These are phyloP conservation scores for Pithys albifrons DNA, from an alignment of 2,113 vertebrate genomes.

Conservation along the genomic window DNA sequence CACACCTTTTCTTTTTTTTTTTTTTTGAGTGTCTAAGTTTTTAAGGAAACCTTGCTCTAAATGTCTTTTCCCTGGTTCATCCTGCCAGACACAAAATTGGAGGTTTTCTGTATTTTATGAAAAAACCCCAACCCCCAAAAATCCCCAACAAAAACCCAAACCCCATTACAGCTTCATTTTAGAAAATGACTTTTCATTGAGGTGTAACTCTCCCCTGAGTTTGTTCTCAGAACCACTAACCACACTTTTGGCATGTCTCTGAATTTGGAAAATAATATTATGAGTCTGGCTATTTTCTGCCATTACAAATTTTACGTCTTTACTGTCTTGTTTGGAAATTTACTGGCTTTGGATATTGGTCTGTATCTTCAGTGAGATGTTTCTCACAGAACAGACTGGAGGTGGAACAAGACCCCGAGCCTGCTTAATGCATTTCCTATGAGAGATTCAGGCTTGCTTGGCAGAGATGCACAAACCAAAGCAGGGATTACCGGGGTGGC, in stretches of 20 bases:
- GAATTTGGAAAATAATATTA: neutral
- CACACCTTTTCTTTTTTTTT: no score
- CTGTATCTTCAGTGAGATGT: neutral
- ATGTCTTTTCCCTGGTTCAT: neutral
- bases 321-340: neutral
- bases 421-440: neutral
- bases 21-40: neutral
- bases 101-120: neutral
- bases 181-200: neutral
- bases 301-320: neutral
- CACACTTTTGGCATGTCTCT: neutral
- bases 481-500: neutral
- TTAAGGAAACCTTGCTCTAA: neutral
- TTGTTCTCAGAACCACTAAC: neutral
- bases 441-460: neutral
- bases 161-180: neutral
- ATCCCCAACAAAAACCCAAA: no score
- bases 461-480: neutral
- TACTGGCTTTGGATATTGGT: rapidly evolving
- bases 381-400: neutral
- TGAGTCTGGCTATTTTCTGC: neutral
- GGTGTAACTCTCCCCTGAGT: neutral
- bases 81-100: rapidly evolving
- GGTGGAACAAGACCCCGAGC: neutral
- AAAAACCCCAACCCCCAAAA: no score